These are phyloP conservation scores for Sula dactylatra DNA, from an alignment of 2,113 vertebrate genomes.

Conservation along the genomic window DNA sequence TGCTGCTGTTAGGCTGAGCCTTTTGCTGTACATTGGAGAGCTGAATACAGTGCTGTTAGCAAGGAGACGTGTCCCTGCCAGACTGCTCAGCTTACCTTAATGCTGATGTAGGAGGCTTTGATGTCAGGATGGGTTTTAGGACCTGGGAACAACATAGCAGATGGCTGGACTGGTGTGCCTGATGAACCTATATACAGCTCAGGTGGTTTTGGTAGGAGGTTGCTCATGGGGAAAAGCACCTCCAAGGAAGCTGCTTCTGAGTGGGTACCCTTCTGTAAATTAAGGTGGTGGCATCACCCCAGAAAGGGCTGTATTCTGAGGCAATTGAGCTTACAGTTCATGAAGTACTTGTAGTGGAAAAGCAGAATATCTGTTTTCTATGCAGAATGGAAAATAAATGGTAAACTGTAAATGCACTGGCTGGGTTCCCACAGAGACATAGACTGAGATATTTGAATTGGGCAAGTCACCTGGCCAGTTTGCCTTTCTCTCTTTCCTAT, in stretches of 20 bases:
- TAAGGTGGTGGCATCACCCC: neutral
- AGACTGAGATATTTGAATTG: neutral
- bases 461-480: neutral
- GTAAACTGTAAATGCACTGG: neutral
- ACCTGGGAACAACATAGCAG: neutral
- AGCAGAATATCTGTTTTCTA: neutral
- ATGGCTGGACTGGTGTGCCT: neutral
- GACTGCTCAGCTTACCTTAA: neutral
- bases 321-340: neutral
- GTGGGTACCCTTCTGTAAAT: neutral
- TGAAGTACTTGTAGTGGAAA: neutral
- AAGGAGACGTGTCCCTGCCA: neutral
- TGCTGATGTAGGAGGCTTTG: neutral
- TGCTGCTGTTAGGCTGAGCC: neutral
- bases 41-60: neutral
- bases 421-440: neutral
- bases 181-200: neutral
- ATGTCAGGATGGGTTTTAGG: neutral
- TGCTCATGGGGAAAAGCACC: neutral
- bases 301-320: neutral
- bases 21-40: neutral
- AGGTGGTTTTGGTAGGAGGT: neutral
- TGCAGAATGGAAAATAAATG: neutral
- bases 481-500: neutral
- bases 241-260: neutral